Conservation (phyloP, 1,140 invertebrate species). For the Nasonia giraulti region DNA sequence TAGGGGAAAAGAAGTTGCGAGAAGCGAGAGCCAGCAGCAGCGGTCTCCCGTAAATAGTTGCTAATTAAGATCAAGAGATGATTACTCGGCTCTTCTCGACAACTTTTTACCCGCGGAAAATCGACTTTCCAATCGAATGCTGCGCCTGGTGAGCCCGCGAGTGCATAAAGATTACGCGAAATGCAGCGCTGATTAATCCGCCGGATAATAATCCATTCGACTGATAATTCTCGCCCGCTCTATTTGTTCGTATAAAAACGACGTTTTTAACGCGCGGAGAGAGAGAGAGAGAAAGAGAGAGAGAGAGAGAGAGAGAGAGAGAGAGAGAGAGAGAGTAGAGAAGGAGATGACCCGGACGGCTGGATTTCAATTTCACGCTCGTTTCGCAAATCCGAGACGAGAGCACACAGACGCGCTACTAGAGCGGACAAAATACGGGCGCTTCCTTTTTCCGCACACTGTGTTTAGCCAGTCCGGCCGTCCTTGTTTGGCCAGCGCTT, state of each 20-base stretch:
- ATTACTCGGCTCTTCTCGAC: not conserved
- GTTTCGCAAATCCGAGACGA: not conserved
- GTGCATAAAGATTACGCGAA: no score
- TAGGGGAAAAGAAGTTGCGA: no score
- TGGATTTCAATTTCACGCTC: not conserved
- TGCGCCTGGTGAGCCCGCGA: not conserved
- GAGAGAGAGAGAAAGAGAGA: no score
- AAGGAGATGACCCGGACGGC: no score
- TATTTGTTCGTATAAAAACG: not conserved
- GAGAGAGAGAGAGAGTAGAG: no score
- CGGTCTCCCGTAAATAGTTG: conserved; percentile 13
- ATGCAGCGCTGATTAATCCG: not conserved
- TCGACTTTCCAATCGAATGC: conserved; percentile 7
- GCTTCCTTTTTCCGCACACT: not conserved
- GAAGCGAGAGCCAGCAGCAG: not conserved
- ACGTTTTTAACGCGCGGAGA: not conserved
- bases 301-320: no score
- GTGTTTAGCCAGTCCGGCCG: conserved; percentile 10
- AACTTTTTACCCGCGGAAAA: not conserved
- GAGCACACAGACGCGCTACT: not conserved
- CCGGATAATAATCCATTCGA: not conserved
- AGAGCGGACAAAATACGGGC: not conserved
- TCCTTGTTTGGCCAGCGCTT: conserved; percentile 30
- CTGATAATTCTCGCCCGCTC: not conserved
- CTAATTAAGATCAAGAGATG: conserved; percentile 23